A percentile compares a stretch with the other conserved stretches of the same genome.
Conservation (phyloP, 2,113 vertebrate genomes). For the Chionodraco myersi region DNA sequence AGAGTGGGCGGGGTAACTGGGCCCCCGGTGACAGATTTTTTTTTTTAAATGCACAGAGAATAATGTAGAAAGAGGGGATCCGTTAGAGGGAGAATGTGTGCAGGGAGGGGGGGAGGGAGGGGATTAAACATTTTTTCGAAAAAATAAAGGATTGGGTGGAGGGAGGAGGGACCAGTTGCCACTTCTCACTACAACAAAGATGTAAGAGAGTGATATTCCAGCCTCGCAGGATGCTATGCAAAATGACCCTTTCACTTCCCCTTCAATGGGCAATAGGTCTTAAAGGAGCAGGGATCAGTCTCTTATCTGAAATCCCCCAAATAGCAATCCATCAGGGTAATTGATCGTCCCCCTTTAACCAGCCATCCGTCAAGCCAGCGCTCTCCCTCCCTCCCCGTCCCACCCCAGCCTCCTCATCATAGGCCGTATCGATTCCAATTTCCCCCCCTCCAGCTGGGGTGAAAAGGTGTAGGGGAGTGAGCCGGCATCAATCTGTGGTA, state of each 20-base stretch:
- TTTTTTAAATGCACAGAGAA: conserved; percentile 78
- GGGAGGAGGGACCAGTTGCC: conserved; percentile 70
- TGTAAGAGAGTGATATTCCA: conserved; percentile 65
- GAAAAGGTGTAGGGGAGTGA: conserved; percentile 62
- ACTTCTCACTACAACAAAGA: conserved; percentile 70
- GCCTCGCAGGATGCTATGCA: conserved; percentile 42
- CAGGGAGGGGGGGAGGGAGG: conserved; percentile 34
- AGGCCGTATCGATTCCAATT: conserved; percentile 79
- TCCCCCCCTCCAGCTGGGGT: conserved; percentile 50
- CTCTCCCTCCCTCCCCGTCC: conserved; percentile 26
- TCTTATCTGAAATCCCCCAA: conserved; percentile 63
- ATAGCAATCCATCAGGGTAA: conserved; percentile 77
- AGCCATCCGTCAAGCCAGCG: conserved; percentile 65
- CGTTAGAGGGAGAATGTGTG: conserved; percentile 56
- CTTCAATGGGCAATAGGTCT: conserved; percentile 32
- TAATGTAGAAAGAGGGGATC: conserved; percentile 69
- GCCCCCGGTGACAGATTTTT: conserved; percentile 71
- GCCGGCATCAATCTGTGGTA: conserved; percentile 58
- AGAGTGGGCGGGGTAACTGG: conserved; percentile 77
- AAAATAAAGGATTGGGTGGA: conserved; percentile 69
- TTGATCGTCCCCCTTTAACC: conserved; percentile 75
- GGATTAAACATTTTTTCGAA: conserved; percentile 78
- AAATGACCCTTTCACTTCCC: conserved; percentile 25
- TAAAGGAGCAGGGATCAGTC: conserved; percentile 54
- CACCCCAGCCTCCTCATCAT: conserved; percentile 71